Conservation (phyloP, 2,888 invertebrate species). For the Macrophya alboannulata region DNA sequence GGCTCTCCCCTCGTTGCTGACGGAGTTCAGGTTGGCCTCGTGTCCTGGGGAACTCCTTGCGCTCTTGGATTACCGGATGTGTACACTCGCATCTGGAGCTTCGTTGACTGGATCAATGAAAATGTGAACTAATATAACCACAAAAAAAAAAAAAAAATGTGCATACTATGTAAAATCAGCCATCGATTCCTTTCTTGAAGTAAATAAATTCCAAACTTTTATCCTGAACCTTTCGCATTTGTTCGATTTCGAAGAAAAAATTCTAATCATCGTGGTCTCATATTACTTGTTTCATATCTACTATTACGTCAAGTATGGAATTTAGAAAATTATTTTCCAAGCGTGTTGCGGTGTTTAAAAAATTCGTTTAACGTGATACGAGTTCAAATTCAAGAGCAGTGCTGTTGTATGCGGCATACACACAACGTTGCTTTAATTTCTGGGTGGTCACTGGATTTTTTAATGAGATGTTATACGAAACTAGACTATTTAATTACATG, state of each 20-base stretch:
- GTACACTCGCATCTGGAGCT: conserved; percentile 78
- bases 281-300: background rate
- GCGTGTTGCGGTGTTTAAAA: background rate
- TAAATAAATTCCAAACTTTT: background rate
- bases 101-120: conserved; percentile 77
- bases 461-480: background rate
- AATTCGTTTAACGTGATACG: background rate
- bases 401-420: background rate
- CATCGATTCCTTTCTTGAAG: background rate
- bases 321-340: background rate
- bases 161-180: conserved; percentile 21
- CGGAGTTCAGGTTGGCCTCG: conserved; percentile 77
- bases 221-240: background rate
- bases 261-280: background rate
- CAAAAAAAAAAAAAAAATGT: background rate
- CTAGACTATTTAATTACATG: background rate
- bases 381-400: background rate
- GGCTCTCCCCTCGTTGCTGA: conserved; percentile 77
- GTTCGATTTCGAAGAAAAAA: background rate
- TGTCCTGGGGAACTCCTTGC: conserved; percentile 80
- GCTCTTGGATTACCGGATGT: conserved; percentile 79
- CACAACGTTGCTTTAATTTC: background rate
- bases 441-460: background rate
- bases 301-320: background rate
- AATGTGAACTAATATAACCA: conserved; percentile 58